Evolutionary conservation across 1,140 invertebrate species (phyloP).

Genomic region (Drosophila pruinosa): DNA sequence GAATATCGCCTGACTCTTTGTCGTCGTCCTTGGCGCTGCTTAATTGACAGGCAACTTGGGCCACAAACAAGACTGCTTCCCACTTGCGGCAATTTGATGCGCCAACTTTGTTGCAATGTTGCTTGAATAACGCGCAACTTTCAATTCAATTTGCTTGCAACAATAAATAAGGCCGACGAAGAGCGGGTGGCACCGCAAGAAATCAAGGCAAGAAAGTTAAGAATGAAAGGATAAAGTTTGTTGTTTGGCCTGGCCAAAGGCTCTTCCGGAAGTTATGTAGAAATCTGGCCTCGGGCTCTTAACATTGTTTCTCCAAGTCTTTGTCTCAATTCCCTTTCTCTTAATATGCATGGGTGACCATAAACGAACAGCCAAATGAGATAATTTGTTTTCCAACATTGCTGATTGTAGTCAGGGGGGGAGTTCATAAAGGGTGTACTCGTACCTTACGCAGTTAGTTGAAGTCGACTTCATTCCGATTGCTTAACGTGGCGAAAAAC

Average conservation of each 20-base stretch:
- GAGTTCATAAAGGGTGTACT: not conserved
- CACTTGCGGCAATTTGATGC: constrained; percentile 4
- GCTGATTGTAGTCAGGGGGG: not conserved
- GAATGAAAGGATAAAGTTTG: constrained; percentile 44
- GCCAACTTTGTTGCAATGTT: constrained; percentile 38
- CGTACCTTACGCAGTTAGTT: not conserved
- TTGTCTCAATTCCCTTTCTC: not conserved
- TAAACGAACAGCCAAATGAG: constrained; percentile 26
- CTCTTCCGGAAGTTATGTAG: constrained; percentile 23
- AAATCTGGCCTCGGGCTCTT: constrained; percentile 6
- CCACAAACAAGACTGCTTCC: not conserved
- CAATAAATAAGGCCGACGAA: constrained; percentile 15
- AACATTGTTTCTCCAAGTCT: not conserved
- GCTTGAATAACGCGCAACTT: constrained; percentile 32
- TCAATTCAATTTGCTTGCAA: constrained; percentile 41
- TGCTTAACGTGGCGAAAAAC: not conserved
- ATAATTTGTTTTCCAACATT: constrained; percentile 45
- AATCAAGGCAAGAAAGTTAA: constrained; percentile 37
- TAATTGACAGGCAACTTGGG: constrained; percentile 24
- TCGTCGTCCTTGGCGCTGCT: not conserved
- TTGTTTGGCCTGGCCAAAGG: constrained; percentile 7
- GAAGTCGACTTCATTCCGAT: constrained; percentile 5
- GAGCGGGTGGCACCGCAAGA: constrained; percentile 11
- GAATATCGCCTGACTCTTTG: not conserved
- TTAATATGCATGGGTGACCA: constrained; percentile 15